phyloP scores from a whole-genome alignment of 2,113 vertebrate species.

The Urocolius indicus region DNA sequence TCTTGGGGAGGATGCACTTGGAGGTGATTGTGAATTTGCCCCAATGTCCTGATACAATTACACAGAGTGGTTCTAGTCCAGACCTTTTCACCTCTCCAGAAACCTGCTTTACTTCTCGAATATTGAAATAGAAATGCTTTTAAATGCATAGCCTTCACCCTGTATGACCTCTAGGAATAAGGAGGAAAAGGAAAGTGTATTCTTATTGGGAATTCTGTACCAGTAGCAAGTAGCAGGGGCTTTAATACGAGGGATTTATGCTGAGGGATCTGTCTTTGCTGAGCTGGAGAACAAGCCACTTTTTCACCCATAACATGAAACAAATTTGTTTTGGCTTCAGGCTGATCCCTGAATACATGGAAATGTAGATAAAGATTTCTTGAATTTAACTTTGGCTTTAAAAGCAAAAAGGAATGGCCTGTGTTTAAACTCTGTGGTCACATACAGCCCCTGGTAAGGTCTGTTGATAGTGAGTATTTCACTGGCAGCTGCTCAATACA shows the following conservation, averaged over 20 bases:
- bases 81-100: not conserved
- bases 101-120: not conserved
- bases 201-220: not conserved
- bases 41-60: not conserved
- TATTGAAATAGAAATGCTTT: not conserved
- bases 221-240: not conserved
- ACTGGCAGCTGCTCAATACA: not conserved
- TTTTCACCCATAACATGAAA: not conserved
- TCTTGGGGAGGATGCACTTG: not conserved
- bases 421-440: not conserved
- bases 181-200: not conserved
- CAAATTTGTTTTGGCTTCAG: not conserved
- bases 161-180: not conserved
- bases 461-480: not conserved
- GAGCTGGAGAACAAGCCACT: not conserved
- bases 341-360: not conserved
- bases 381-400: not conserved
- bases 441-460: not conserved
- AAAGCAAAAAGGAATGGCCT: not conserved
- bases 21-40: not conserved
- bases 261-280: not conserved
- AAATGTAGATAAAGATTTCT: not conserved
- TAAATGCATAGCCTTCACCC: not conserved
- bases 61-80: not conserved
- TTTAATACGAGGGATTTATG: not conserved